phyloP scores from a whole-genome alignment of 64 coral and sea anemone species.

The Astreopora myriophthalma region DNA sequence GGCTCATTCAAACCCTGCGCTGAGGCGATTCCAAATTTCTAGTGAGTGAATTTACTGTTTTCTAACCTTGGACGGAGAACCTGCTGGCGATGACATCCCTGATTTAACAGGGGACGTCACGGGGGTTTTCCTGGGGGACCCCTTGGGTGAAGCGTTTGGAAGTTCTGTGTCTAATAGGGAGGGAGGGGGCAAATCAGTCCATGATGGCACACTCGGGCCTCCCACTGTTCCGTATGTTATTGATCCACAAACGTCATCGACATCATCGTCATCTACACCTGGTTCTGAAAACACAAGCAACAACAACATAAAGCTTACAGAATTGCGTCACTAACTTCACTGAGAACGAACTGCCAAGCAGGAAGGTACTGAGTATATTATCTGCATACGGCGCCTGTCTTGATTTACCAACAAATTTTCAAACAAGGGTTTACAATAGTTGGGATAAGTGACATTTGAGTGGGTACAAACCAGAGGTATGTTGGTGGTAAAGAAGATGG shows the following conservation, averaged over 20 bases:
- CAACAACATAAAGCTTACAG: not conserved
- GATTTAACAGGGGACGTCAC: conserved; percentile 36
- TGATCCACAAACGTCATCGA: conserved; percentile 16
- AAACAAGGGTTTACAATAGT: no score
- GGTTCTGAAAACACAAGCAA: not conserved
- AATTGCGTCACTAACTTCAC: no score
- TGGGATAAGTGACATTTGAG: no score
- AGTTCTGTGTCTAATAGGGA: not conserved
- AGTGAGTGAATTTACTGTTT: not conserved
- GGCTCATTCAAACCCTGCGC: no score
- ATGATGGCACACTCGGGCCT: conserved; percentile 15
- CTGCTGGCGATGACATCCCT: not conserved
- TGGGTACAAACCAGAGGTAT: no score
- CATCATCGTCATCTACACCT: conserved; percentile 9
- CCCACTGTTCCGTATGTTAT: not conserved
- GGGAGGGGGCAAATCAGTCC: conserved; percentile 20
- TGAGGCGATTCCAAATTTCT: no score
- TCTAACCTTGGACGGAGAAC: conserved; percentile 54
- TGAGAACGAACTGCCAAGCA: no score
- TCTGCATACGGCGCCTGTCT: no score
- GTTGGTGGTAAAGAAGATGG: no score
- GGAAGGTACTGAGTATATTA: no score
- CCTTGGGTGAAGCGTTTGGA: not conserved
- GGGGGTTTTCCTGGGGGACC: conserved; percentile 44
- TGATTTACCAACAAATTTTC: no score